Evolutionary conservation across 2,797 vertebrate genomes (phyloP).

Genomic region (Merluccius polli): DNA sequence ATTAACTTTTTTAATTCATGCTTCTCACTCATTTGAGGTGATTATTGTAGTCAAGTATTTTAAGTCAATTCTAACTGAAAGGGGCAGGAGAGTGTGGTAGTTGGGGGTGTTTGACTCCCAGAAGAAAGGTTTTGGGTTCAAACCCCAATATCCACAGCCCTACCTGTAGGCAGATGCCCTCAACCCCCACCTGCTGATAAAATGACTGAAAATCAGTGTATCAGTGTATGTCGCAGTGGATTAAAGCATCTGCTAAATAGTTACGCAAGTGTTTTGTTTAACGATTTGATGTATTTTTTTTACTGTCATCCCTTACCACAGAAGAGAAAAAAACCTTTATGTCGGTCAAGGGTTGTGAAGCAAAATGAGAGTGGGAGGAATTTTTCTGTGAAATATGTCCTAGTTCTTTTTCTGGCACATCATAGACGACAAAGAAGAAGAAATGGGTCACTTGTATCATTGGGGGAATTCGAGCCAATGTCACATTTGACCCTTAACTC

Average conservation of each 20-base stretch:
- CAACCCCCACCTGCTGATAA: too few species aligned
- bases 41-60: neutral
- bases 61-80: too few species aligned
- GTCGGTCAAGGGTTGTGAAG: neutral
- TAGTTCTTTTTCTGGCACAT: conserved; percentile 50
- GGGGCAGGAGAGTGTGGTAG: neutral
- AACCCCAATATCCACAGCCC: neutral
- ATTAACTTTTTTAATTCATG: neutral
- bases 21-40: neutral
- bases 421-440: conserved; percentile 44
- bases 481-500: conserved; percentile 54
- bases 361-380: conserved; percentile 19
- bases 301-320: too few species aligned
- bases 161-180: too few species aligned
- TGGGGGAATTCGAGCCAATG: conserved; percentile 50
- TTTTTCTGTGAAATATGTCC: conserved; percentile 22
- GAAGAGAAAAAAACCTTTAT: neutral
- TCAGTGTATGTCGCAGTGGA: neutral
- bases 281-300: neutral
- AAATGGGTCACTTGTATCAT: conserved; percentile 55
- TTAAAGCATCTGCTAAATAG: neutral
- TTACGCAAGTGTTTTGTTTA: too few species aligned
- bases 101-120: neutral
- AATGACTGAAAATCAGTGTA: neutral
- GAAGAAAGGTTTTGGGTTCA: neutral